These are phyloP conservation scores for Chymomyza caudatula DNA, from an alignment of 2,888 invertebrate genomes.

Conservation along the genomic window DNA sequence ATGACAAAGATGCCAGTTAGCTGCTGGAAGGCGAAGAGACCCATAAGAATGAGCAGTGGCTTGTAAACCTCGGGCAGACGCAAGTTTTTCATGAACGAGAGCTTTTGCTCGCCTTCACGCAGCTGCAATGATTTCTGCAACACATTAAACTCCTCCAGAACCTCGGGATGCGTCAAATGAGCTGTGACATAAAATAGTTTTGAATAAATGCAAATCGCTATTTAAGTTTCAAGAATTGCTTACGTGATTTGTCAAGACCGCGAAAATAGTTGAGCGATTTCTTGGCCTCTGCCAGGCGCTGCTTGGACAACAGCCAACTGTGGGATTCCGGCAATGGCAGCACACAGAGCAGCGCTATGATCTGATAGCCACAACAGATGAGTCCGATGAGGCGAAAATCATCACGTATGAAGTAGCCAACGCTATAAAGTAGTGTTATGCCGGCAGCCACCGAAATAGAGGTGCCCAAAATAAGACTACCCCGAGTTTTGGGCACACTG, in stretches of 20 bases:
- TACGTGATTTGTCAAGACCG: slow-evolving; percentile 78
- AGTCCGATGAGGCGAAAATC: slow-evolving; percentile 75
- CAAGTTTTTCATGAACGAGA: slow-evolving; percentile 60
- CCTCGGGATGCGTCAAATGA: slow-evolving; percentile 66
- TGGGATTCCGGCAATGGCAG: slow-evolving; percentile 83
- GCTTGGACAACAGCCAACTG: slow-evolving; percentile 83
- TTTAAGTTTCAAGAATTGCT: slow-evolving; percentile 13
- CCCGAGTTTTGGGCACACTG: slow-evolving; percentile 81
- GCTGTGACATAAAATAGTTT: slow-evolving; percentile 42
- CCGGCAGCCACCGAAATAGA: slow-evolving; percentile 83
- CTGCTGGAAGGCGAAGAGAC: slow-evolving; percentile 84
- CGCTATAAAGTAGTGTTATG: slow-evolving; percentile 81
- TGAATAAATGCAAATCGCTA: background rate
- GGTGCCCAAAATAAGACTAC: slow-evolving; percentile 82
- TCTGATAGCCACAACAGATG: slow-evolving; percentile 73
- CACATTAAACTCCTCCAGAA: slow-evolving; percentile 66
- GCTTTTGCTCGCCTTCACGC: slow-evolving; percentile 57
- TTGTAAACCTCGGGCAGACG: slow-evolving; percentile 76
- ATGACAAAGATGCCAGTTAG: slow-evolving; percentile 86
- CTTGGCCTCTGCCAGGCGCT: slow-evolving; percentile 80
- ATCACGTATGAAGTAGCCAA: slow-evolving; percentile 80
- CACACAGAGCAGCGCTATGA: slow-evolving; percentile 77
- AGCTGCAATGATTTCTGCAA: slow-evolving; percentile 67
- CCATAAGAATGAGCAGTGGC: slow-evolving; percentile 79
- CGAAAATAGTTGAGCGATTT: slow-evolving; percentile 82